A percentile compares a stretch with the other conserved stretches of the same genome.
These are phyloP conservation scores for Forbesichthys agassizii DNA, from an alignment of 2,113 vertebrate genomes.

Conservation along the genomic window DNA sequence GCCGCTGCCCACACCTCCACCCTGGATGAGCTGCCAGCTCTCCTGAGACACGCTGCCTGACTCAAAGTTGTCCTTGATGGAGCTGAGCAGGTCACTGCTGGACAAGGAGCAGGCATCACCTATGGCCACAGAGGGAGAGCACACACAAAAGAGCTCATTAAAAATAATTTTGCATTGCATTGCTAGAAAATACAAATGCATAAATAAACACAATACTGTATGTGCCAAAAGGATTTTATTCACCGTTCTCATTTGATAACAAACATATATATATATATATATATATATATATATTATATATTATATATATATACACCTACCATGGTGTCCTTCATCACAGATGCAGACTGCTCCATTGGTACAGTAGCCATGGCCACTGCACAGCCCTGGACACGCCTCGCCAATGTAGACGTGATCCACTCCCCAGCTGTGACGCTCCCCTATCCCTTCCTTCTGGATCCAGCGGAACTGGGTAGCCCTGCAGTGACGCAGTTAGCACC, in stretches of 20 bases:
- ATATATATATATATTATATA: too few species aligned
- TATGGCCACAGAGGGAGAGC: constrained; percentile 19
- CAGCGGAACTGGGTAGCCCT: constrained; percentile 98
- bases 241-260: too few species aligned
- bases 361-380: constrained; percentile 93
- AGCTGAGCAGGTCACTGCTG: constrained; percentile 90
- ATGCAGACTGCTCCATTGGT: constrained; percentile 91
- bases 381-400: constrained; percentile 91
- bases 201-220: too few species aligned
- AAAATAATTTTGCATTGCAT: too few species aligned
- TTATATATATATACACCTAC: constrained; percentile 57
- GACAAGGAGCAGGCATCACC: constrained; percentile 93
- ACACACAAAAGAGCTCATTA: neutral
- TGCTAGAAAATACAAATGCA: too few species aligned
- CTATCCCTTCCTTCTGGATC: constrained; percentile 92
- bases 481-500: constrained; percentile 24
- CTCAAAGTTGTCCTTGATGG: constrained; percentile 98
- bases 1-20: constrained; percentile 91
- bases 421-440: constrained; percentile 93
- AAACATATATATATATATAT: too few species aligned
- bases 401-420: constrained; percentile 96
- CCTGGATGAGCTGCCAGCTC: constrained; percentile 96
- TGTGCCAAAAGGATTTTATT: too few species aligned
- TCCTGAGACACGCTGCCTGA: constrained; percentile 88
- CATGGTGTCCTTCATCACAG: constrained; percentile 93